These are phyloP conservation scores for Desoria tigrina DNA, from an alignment of 2,888 invertebrate species.

Conservation along the genomic window DNA sequence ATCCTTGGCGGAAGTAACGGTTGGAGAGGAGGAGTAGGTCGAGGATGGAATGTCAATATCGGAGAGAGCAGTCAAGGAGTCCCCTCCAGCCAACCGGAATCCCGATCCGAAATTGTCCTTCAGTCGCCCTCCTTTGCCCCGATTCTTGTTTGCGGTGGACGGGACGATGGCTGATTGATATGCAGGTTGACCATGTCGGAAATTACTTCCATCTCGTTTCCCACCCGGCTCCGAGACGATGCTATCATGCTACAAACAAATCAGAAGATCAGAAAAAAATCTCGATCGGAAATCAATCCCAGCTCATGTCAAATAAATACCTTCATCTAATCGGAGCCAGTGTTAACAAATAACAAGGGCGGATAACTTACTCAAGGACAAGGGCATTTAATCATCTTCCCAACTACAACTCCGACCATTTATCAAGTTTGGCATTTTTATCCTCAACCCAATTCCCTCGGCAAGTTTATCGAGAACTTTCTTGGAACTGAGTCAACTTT, in stretches of 20 bases:
- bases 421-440: too few species aligned
- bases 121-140: not conserved
- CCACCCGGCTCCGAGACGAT: conserved; percentile 52
- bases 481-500: too few species aligned
- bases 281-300: not conserved
- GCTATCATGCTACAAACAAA: conserved; percentile 48
- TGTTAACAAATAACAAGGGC: not conserved
- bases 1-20: not conserved
- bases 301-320: not conserved
- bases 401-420: too few species aligned
- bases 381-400: too few species aligned
- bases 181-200: conserved; percentile 52
- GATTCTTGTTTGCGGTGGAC: conserved; percentile 30
- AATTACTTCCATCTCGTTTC: conserved; percentile 46
- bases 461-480: too few species aligned
- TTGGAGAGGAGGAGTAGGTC: conserved; percentile 20
- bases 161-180: conserved; percentile 52
- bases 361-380: too few species aligned
- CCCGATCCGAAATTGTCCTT: conserved; percentile 34
- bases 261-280: conserved; percentile 2
- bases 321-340: not conserved
- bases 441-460: too few species aligned
- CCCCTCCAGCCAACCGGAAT: conserved; percentile 40
- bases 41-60: conserved; percentile 48
- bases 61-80: conserved; percentile 42